Conservation (phyloP, 2,888 invertebrate species). For the Hirtodrosophila trivittata region DNA sequence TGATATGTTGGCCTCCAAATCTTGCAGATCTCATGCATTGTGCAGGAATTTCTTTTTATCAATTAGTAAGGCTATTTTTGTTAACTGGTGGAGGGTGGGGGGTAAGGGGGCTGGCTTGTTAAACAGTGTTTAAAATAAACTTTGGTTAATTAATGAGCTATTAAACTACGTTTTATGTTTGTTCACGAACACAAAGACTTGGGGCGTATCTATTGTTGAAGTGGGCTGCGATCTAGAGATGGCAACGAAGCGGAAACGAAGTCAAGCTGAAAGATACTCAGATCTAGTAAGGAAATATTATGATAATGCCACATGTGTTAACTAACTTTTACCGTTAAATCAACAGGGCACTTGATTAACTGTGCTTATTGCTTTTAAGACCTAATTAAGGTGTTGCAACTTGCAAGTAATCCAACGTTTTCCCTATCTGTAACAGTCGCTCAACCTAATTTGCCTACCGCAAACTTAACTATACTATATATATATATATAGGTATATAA, state of each 20-base stretch:
- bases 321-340: neutral
- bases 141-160: constrained; percentile 66
- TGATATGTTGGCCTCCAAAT: constrained; percentile 1
- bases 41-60: constrained; percentile 58
- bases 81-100: neutral
- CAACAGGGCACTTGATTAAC: neutral
- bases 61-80: constrained; percentile 51
- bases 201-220: constrained; percentile 56
- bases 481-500: neutral
- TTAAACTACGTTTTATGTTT: constrained; percentile 40
- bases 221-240: constrained; percentile 49
- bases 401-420: constrained; percentile 19
- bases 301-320: neutral
- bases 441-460: constrained; percentile 28
- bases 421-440: constrained; percentile 18
- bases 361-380: no score
- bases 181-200: constrained; percentile 29
- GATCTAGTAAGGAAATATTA: no score
- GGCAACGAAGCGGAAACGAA: constrained; percentile 46
- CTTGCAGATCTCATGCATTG: constrained; percentile 30
- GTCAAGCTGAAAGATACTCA: constrained; percentile 13
- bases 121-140: constrained; percentile 52
- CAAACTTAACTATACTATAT: neutral
- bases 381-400: neutral
- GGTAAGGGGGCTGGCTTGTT: constrained; percentile 46